Conservation (phyloP, 2,888 invertebrate species). For the Lasius platythorax region DNA sequence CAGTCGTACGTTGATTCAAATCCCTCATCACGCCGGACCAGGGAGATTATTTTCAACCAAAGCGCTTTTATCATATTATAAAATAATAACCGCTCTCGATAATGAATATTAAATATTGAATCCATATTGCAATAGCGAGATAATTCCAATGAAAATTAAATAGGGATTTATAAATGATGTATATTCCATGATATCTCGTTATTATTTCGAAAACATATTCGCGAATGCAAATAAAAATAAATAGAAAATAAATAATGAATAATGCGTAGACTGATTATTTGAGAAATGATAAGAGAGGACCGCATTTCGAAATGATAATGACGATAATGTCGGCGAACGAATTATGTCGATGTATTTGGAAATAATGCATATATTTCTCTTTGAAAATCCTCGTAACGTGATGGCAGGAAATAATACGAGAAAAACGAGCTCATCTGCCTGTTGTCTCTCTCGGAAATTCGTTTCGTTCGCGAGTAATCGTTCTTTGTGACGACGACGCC, state of each 20-base stretch:
- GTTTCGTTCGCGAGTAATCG: conserved; percentile 12
- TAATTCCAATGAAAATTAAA: conserved; percentile 31
- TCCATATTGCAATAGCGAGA: conserved; percentile 8
- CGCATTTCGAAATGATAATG: background rate
- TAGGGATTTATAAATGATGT: conserved; percentile 38
- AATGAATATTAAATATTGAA: conserved; percentile 45
- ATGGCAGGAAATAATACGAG: background rate
- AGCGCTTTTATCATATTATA: background rate
- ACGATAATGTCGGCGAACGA: background rate
- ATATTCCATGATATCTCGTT: conserved; percentile 2
- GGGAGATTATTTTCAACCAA: conserved; percentile 14
- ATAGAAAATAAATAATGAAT: background rate
- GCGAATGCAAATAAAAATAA: conserved; percentile 8
- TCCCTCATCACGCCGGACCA: background rate
- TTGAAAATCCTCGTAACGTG: background rate
- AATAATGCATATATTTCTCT: background rate
- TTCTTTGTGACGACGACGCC: background rate
- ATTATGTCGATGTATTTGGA: background rate
- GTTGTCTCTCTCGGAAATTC: conserved; percentile 7
- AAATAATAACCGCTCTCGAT: conserved; percentile 7
- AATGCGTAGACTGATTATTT: conserved; percentile 5
- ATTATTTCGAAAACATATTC: conserved; percentile 25
- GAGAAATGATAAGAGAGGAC: background rate
- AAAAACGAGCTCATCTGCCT: background rate
- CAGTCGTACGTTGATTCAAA: conserved; percentile 17